Base-by-base conservation (phyloP, 2,113 vertebrate genomes). In the Anthoscopus minutus region DNA sequence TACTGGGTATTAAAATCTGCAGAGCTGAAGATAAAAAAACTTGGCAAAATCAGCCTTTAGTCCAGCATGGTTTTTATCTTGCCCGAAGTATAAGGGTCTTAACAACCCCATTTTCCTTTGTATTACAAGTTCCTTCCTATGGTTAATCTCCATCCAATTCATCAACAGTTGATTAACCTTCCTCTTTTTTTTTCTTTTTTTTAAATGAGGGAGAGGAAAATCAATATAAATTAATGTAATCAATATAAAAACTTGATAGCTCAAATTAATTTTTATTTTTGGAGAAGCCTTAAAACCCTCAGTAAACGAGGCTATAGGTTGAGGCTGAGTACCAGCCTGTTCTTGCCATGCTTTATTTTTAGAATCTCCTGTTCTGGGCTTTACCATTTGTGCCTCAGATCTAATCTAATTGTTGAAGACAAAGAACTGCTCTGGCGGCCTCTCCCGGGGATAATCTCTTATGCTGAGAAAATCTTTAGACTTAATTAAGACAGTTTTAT, bases 401-500 rank as follows among this genome's bases (percentile, higher is more conserved):
- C 42, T 28, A 58, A 91, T 88, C 82, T 93, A 83, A 96, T 77
- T 90, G 88, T 40, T 14, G 30, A 92, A 95, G 93, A 93, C 81
- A 88, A 96, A 96, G 76, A 83, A 37, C 58, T 86, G n/a, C 70
- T 88, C 86, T 42, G 56, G 33, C 31, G 4, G 51, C 58, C 48
- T 89, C 91, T 94, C 94, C 10, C 51, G 86, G 88, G 92, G 76
- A 92, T 94, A 93, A 95, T 95, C 76, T 92, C 87, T 77, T 85
- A 78, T 58, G 54, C 76, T 74, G 92, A 81, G 89, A 91, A 96
- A 95, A 94, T 84, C 93, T 93, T 94, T 90, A 95, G 89, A 77
- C 76, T 94, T 95, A 94, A 94, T 93, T 96, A 96, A 94, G 89
- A 70, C 79, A 83, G 64, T 88, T 95, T 96, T 93, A 88, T 95